Evolutionary conservation across 2,113 vertebrate species (phyloP).

Genomic region (Mellivora capensis): DNA sequence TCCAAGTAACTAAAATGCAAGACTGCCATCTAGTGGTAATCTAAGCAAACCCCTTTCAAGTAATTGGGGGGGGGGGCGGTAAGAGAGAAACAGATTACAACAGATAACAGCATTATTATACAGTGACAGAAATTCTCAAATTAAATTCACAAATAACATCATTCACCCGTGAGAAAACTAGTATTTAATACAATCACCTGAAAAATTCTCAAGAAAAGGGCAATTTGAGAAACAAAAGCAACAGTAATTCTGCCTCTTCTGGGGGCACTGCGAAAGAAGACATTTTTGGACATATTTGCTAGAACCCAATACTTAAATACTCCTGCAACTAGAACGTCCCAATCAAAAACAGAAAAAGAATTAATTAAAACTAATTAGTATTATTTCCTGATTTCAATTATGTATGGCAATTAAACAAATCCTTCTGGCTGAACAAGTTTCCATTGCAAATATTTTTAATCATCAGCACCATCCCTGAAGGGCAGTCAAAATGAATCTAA

Average conservation of each 20-base stretch:
- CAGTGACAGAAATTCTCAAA: background rate
- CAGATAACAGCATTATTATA: background rate
- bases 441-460: background rate
- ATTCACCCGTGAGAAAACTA: background rate
- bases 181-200: background rate
- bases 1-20: background rate
- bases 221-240: background rate
- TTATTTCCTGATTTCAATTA: background rate
- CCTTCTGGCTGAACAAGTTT: background rate
- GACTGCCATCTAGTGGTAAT: conserved; percentile 63
- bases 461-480: background rate
- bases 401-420: background rate
- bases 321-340: background rate
- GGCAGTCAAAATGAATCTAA: background rate
- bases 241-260: background rate
- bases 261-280: background rate
- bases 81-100: background rate
- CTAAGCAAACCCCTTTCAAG: background rate
- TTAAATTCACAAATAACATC: background rate
- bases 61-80: background rate
- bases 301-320: background rate
- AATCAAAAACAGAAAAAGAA: background rate
- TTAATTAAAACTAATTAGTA: background rate
- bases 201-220: background rate
- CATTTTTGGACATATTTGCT: background rate